A percentile compares a stretch with the other conserved stretches of the same genome.
Evolutionary conservation across 2,888 invertebrate genomes (phyloP).

Genomic region (Drosophila testacea): DNA sequence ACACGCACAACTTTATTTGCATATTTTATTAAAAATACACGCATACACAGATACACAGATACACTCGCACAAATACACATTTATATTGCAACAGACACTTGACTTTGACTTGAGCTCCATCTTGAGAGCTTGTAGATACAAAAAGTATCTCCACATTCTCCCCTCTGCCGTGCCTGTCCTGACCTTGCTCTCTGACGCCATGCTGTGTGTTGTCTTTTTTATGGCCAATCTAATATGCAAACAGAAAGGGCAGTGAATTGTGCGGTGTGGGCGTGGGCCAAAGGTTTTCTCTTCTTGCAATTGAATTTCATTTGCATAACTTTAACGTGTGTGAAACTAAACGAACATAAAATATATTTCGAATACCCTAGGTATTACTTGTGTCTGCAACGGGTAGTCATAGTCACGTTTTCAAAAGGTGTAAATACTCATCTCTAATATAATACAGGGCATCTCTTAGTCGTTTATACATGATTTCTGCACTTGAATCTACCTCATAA

Average conservation of each 20-base stretch:
- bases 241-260: conserved; percentile 46
- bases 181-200: conserved; percentile 38
- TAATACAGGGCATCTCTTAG: not conserved
- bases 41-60: not conserved
- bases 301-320: conserved; percentile 75
- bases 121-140: conserved; percentile 30
- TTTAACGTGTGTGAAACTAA: conserved; percentile 53
- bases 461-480: not conserved
- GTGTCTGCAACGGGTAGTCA: no score
- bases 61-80: not conserved
- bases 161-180: conserved; percentile 13
- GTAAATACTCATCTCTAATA: no score
- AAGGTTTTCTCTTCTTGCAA: conserved; percentile 45
- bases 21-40: conserved; percentile 69
- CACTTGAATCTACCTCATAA: not conserved
- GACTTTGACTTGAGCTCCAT: conserved; percentile 58
- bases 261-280: conserved; percentile 34
- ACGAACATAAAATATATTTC: conserved; percentile 57
- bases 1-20: conserved; percentile 68
- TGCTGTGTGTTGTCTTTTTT: conserved; percentile 64
- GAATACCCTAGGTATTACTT: conserved; percentile 12
- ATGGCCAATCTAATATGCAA: conserved; percentile 79
- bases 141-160: conserved; percentile 7
- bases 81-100: conserved; percentile 50
- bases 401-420: not conserved